Evolutionary conservation across 2,797 vertebrate genomes (phyloP), one percentile per base, ranked within the genome.

Genomic region (Galagoides demidoff): DNA sequence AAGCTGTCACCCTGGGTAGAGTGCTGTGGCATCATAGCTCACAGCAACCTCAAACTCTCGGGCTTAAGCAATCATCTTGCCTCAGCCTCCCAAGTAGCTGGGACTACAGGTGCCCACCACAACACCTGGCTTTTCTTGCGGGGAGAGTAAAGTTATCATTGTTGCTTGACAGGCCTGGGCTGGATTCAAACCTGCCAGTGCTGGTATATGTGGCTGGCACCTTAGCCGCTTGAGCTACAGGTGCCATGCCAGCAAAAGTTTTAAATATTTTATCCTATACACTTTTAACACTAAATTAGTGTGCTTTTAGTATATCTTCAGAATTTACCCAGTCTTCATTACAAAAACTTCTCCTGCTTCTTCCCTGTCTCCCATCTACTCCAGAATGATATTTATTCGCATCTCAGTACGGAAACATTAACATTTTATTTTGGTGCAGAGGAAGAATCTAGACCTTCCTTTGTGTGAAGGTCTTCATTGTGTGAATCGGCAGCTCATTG

Each of bases 381-480:
- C 5, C 2, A 37, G 13, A 92, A 78, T 19, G 3, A 71, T 22
- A 66, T 8, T 39, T 55, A 73, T 55, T 85, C 55, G 37, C 19
- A 64, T 70, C 27, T 64, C 49, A 70, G 64, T 5, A 70, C 66
- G 37, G 85, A 81, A 78, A 79, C 92, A 84, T 59, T 23, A 27
- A 95, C 27, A 87, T 83, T 94, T 83, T 31, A 78, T 57, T 78
- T 79, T 64, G 49, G 74, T 7, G 43, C 52, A 79, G 90, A 61
- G 9, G 27, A 85, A 19, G 27, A 90, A 84, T 7, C 8, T 82
- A 95, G 16, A 76, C 0, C 14, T 78, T 83, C 81, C 37, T 68
- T 10, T 85, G 7, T 89, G 37, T 59, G 31, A 89, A 86, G n/a
- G n/a, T n/a, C n/a, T n/a, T n/a, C 37, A 73, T 10, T 85, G 7